A percentile compares a stretch with the other conserved stretches of the same genome.
Evolutionary conservation across 1,140 invertebrate genomes (phyloP).

Genomic region (Brachionus rubens): DNA sequence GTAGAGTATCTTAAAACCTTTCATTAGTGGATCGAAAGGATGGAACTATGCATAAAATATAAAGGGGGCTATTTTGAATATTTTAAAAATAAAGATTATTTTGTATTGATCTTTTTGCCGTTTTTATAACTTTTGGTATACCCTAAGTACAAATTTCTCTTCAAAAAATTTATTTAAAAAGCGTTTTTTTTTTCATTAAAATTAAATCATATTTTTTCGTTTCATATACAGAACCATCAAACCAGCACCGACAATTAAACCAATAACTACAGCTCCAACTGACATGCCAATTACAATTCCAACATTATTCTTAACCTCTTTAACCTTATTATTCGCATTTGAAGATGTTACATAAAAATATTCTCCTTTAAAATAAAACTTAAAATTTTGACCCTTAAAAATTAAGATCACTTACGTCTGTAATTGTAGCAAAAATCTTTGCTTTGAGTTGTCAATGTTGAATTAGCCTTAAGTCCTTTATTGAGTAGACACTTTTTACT

Average conservation of each 20-base stretch:
- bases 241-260: not conserved
- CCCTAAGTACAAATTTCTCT: too few relatives aligned
- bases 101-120: too few relatives aligned
- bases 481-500: slow-evolving; percentile 24
- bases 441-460: not conserved
- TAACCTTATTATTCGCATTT: not conserved
- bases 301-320: not conserved
- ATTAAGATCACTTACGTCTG: not conserved
- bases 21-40: too few relatives aligned
- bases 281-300: not conserved
- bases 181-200: too few relatives aligned
- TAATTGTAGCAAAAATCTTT: slow-evolving; percentile 17
- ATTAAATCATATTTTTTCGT: not conserved
- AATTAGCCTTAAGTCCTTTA: not conserved
- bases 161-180: too few relatives aligned
- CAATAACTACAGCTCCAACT: not conserved
- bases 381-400: not conserved
- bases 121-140: too few relatives aligned
- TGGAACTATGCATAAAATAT: too few relatives aligned
- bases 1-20: too few relatives aligned
- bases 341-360: slow-evolving; percentile 18
- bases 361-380: not conserved
- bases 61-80: too few relatives aligned
- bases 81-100: too few relatives aligned
- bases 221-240: not conserved